Percentiles rank a stretch among this genome's conserved stretches.
These are phyloP conservation scores for Centrocercus urophasianus DNA, from an alignment of 2,113 vertebrate species.

Conservation along the genomic window DNA sequence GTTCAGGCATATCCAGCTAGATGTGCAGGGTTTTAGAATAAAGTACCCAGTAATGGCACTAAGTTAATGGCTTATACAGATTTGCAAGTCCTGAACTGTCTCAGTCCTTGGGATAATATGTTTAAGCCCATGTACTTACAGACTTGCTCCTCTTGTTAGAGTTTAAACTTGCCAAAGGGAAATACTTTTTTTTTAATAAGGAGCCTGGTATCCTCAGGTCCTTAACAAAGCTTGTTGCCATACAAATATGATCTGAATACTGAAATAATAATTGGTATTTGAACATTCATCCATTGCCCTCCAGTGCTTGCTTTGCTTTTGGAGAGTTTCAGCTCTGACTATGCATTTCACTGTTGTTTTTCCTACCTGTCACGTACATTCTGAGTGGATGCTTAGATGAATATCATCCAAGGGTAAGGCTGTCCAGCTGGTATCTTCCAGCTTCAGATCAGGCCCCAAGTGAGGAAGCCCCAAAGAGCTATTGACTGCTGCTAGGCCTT, in stretches of 20 bases:
- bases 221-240: not conserved
- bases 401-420: not conserved
- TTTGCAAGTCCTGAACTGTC: conserved; percentile 38
- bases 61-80: not conserved
- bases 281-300: not conserved
- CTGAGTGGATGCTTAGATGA: conserved; percentile 4
- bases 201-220: not conserved
- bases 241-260: not conserved
- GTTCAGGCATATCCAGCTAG: not conserved
- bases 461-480: not conserved
- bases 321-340: not conserved
- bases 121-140: conserved; percentile 38
- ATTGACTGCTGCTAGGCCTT: not conserved
- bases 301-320: not conserved
- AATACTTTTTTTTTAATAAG: not conserved
- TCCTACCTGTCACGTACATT: not conserved
- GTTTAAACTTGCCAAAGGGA: not conserved
- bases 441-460: not conserved
- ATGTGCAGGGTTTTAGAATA: not conserved
- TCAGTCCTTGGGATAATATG: conserved; percentile 8
- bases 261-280: not conserved
- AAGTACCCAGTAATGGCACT: not conserved
- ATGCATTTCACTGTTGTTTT: conserved; percentile 34
- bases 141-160: not conserved
- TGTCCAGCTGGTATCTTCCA: not conserved